Conservation (phyloP, 2,113 vertebrate species). For the Dunckerocampus dactyliophorus region DNA sequence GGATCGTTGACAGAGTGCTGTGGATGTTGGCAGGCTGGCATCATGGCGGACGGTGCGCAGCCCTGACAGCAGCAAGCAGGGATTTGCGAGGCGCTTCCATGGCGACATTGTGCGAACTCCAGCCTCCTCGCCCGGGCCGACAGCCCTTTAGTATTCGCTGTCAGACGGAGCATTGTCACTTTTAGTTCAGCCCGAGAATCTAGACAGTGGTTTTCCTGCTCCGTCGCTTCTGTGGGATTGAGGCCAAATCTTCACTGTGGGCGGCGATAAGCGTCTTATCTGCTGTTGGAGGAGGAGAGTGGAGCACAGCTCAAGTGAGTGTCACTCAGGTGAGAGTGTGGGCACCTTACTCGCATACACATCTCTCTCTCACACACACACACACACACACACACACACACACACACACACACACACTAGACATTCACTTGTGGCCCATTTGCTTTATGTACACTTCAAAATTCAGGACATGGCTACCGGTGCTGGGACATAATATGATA, state of each 20-base stretch:
- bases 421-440: conserved; percentile 4
- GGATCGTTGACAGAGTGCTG: not conserved
- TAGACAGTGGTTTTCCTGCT: conserved; percentile 80
- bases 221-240: conserved; percentile 75
- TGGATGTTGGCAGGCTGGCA: conserved; percentile 35
- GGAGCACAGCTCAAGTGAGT: conserved; percentile 71
- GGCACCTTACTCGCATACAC: conserved; percentile 36
- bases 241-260: conserved; percentile 76
- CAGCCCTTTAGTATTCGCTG: conserved; percentile 76
- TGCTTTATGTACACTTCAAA: too few relatives aligned
- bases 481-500: too few relatives aligned
- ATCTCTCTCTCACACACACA: not conserved
- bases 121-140: conserved; percentile 61
- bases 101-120: conserved; percentile 73
- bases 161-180: conserved; percentile 74
- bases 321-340: conserved; percentile 75
- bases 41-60: conserved; percentile 59
- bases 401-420: not conserved
- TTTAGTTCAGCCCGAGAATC: conserved; percentile 78
- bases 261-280: conserved; percentile 80
- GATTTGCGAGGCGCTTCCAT: conserved; percentile 69
- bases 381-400: not conserved
- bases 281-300: conserved; percentile 70
- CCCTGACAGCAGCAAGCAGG: conserved; percentile 60
- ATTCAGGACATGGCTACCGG: too few relatives aligned